Evolutionary conservation across 2,888 invertebrate genomes (phyloP), one percentile per base, ranked within the genome.

Genomic region (Leptopilina myrica): DNA sequence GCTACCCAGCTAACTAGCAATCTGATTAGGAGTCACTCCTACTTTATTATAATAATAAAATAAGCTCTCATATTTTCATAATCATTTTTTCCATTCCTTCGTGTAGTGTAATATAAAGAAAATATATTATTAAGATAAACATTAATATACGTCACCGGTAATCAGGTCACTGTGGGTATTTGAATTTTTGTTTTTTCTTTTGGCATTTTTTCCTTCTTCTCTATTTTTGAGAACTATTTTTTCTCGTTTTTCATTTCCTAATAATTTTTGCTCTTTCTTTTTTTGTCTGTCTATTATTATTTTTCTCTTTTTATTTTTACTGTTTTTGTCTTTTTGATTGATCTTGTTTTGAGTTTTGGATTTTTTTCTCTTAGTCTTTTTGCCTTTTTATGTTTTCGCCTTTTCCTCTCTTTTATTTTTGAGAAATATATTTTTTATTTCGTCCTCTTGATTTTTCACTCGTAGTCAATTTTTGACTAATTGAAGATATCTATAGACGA

Each of bases 1-100:
- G 73, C 65, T 82, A 69, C 84, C 83, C 59, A 85, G 85, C 84
- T 85, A 85, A 85, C 85, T 83, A 84, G 79, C 46, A 75, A 78
- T 80, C 56, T 79, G 78, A 43, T 76, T 40, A 73, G 73, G 73
- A 73, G 26, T 73, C 56, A 53, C n/a, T 73, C 73, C 73, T 56
- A 33, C 33, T 33, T 33, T 33, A 33, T 33, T 33, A 33, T 33
- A 33, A 33, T 33, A 33, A 33, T 26, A 73, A 7, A 33, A 69
- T 69, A 53, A 69, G 53, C 69, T 11, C 49, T 2, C 8, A 69
- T 69, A 69, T 69, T 69, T 69, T 69, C 69, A 73, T 73, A 73
- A 73, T 26, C 73, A 73, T 56, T 56, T 73, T 73, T 73, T 49
- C 49, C 73, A 73, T 73, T 73, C 73, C 73, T 73, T 43, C 56